Evolutionary conservation across 2,888 invertebrate species (phyloP), one percentile per base, ranked within the genome.

Genomic region (Macaria notata): DNA sequence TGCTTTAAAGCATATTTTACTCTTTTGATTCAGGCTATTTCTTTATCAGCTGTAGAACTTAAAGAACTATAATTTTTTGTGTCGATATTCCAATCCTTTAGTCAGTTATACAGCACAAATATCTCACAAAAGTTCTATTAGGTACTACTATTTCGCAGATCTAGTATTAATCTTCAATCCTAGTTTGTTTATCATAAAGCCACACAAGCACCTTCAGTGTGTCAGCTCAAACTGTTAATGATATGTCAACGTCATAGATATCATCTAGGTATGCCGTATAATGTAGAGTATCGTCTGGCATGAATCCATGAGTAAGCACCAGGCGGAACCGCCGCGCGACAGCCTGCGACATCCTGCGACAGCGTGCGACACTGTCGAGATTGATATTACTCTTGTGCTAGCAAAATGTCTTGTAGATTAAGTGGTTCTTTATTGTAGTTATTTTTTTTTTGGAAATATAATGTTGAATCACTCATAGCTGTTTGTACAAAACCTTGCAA

Each of bases 251-350:
- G 56, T 61, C 60, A 42, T 42, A 46, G 54, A 43, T 50, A 57
- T 51, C 50, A 19, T 51, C 50, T 50, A 44, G 36, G 7, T 36
- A 36, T 36, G 5, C 5, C 7, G 55, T 49, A 62, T 69, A 65
- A 68, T 46, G 33, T 36, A 54, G 45, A 8, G 38, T 43, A 67
- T 66, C 63, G 73, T 73, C 84, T 87, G 87, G 87, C 88, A 85
- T 71, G 75, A 73, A 71, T 86, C 88, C 86, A 85, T 75, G 76
- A 76, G 75, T 72, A 73, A 75, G 74, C 76, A 72, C 73, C 71
- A 72, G 68, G 69, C 66, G 72, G 71, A 66, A 71, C 76, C 69
- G 68, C 69, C 60, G 63, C 68, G 78, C 78, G 80, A 70, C 86
- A 83, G 84, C 77, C 77, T 80, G 84, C 64, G 69, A 59, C 71